Evolutionary conservation across 2,888 invertebrate genomes (phyloP), one percentile per base, ranked within the genome.

Genomic region (Drosophila formosana): DNA sequence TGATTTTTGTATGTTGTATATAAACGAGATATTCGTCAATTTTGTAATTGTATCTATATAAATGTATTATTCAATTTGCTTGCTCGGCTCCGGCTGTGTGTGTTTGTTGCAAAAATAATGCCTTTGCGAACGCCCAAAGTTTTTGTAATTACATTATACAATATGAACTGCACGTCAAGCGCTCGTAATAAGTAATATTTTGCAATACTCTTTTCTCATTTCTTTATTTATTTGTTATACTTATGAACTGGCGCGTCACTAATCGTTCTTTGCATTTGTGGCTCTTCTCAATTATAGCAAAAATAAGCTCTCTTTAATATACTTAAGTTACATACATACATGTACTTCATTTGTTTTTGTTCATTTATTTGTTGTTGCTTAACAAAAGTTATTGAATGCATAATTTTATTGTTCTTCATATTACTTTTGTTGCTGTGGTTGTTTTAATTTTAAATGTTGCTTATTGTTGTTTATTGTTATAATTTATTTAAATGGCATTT

Each of bases 381-480:
- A 87, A 87, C 82, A 71, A 56, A 87, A 82, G 65, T 66, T 62
- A 63, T 64, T 66, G 61, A 80, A 80, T 83, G 81, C 78, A 81
- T 75, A 75, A 69, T 72, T 67, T 82, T 87, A 87, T 82, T 82
- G 81, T 81, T 81, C 85, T 82, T 86, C 51, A 61, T 80, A 67
- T 85, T 82, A 79, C 83, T 82, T 65, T 75, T 79, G 75, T 82
- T 77, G 66, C 68, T 82, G 39, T 58, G 43, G 28, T 55, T 51
- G 55, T 51, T n/a, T 63, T 46, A 32, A 39, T 34, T 57, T 53
- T 37, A 75, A 46, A 39, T 37, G 46, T 61, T 73, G 53, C 63
- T 57, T 53, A 30, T 56, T 74, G 49, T 37, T 49, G 39, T 43
- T 25, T 39, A 23, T 41, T 41, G 39, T 41, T 41, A 41, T 18